Evolutionary conservation across 2,113 vertebrate genomes (phyloP).

Genomic region (Poecilia latipinna): DNA sequence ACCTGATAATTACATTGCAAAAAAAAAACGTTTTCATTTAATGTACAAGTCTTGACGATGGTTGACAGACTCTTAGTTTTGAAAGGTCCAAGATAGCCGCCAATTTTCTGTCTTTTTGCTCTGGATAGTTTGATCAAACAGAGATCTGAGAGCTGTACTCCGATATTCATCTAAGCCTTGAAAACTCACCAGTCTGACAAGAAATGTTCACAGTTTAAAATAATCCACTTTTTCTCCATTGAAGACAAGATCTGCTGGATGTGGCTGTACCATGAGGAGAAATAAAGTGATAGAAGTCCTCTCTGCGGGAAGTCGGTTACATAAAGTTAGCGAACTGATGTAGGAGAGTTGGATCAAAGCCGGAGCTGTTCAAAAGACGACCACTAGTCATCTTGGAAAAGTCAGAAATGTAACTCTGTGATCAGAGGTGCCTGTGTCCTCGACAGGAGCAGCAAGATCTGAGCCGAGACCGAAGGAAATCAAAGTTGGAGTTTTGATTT

Average conservation of each 20-base stretch:
- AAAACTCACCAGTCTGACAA: not conserved
- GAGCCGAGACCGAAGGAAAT: conserved; percentile 34
- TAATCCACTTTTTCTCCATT: not conserved
- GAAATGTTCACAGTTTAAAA: conserved; percentile 12
- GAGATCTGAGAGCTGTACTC: not conserved
- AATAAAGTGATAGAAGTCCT: not conserved
- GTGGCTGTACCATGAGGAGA: not conserved
- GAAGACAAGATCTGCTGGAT: not conserved
- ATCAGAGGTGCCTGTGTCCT: conserved; percentile 43
- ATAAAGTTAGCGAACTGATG: conserved; percentile 12
- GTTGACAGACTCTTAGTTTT: not conserved
- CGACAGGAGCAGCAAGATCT: conserved; percentile 1
- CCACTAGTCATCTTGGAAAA: conserved; percentile 26
- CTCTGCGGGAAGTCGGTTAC: not conserved
- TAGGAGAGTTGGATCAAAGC: conserved; percentile 30
- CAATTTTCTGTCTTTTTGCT: not conserved
- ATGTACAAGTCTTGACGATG: too few relatives aligned
- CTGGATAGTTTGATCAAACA: not conserved
- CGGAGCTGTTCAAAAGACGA: conserved; percentile 35
- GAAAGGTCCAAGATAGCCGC: not conserved
- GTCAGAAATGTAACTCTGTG: conserved; percentile 19
- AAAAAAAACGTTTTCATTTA: too few relatives aligned
- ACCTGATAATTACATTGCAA: too few relatives aligned
- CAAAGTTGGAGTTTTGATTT: conserved; percentile 23
- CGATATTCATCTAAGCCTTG: conserved; percentile 5